phyloP scores from a whole-genome alignment of 2,888 invertebrate species.

The Hypsopygia costalis region DNA sequence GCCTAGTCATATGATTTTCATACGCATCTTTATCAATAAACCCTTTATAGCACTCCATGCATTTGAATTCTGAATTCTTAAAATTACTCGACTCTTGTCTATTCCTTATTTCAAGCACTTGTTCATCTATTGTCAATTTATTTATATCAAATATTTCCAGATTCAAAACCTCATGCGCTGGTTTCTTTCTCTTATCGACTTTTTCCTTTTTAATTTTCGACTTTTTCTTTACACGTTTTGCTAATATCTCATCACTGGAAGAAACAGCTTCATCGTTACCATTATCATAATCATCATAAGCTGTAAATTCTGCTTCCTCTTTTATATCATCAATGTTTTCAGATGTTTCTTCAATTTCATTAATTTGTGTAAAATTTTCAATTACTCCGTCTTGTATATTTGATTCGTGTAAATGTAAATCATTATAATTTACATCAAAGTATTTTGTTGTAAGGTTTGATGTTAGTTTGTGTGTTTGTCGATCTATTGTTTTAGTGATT shows the following conservation, averaged over 20 bases:
- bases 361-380: neutral
- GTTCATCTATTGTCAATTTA: conserved; percentile 2
- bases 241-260: neutral
- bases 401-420: neutral
- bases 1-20: conserved; percentile 1
- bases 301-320: neutral
- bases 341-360: neutral
- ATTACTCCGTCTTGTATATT: neutral
- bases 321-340: neutral
- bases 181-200: neutral
- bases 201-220: neutral
- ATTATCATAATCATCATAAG: neutral
- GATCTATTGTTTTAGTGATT: conserved; percentile 1
- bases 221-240: neutral
- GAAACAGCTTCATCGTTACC: neutral
- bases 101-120: conserved; percentile 1
- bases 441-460: neutral
- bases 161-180: neutral
- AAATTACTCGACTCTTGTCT: conserved; percentile 5
- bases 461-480: neutral
- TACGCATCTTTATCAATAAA: neutral
- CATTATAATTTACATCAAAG: neutral
- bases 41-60: conserved; percentile 7
- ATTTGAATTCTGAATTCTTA: conserved; percentile 4
- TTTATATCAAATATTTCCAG: conserved; percentile 1